Evolutionary conservation across 2,797 vertebrate genomes (phyloP).

Genomic region (Tenualosa thibaudeaui): DNA sequence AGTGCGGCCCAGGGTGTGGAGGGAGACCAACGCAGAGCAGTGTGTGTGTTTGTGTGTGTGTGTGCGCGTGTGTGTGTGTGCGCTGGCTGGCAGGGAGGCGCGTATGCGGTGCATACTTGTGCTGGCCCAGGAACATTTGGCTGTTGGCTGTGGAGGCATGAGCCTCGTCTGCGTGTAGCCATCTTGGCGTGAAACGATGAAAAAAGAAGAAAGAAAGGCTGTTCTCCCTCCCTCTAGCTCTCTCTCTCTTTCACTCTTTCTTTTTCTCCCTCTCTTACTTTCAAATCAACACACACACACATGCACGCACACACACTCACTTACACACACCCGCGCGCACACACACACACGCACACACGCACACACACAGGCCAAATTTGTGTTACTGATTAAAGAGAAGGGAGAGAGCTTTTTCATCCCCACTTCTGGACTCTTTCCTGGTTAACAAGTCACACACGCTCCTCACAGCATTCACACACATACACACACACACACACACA

Average conservation of each 20-base stretch:
- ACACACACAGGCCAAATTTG: conserved; percentile 46
- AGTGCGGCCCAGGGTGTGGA: not conserved
- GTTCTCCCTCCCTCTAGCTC: not conserved
- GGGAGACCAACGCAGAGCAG: not conserved
- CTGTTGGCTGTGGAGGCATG: conserved; percentile 44
- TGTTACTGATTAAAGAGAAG: conserved; percentile 50
- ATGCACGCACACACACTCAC: not conserved
- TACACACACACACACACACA: conserved; percentile 25
- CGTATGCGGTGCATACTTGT: conserved; percentile 46
- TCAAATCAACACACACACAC: not conserved
- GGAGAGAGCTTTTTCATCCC: conserved; percentile 33
- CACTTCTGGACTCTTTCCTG: conserved; percentile 46
- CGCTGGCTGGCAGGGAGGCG: not conserved
- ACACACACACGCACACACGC: too few species aligned
- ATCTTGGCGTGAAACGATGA: conserved; percentile 25
- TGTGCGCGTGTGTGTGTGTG: not conserved
- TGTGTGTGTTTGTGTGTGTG: too few species aligned
- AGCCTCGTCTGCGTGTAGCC: conserved; percentile 39
- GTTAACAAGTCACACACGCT: conserved; percentile 38
- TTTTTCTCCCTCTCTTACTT: not conserved
- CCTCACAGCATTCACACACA: conserved; percentile 17
- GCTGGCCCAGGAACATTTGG: conserved; percentile 50
- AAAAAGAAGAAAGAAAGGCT: not conserved
- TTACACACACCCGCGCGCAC: too few species aligned
- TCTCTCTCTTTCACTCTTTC: not conserved